These are phyloP conservation scores for Bambusicola thoracicus DNA, from an alignment of 2,113 vertebrate species.

Conservation along the genomic window DNA sequence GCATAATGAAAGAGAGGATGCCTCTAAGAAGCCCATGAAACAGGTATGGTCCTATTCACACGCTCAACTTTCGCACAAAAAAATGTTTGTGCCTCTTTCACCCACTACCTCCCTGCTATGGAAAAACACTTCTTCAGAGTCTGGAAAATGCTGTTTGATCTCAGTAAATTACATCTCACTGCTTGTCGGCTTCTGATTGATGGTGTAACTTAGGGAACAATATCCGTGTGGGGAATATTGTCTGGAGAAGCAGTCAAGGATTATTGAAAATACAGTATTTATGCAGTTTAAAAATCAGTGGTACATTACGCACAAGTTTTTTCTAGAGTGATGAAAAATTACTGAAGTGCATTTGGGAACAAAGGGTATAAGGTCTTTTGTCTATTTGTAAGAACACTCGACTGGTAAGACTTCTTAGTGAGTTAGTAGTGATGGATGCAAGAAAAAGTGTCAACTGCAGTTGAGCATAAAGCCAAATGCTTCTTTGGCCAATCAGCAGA, in stretches of 20 bases:
- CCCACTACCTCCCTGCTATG: slow-evolving; percentile 46
- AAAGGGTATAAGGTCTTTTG: slow-evolving; percentile 52
- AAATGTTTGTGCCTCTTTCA: slow-evolving; percentile 19
- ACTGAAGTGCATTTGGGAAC: slow-evolving; percentile 58
- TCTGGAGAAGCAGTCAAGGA: slow-evolving; percentile 68
- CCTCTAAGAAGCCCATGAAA: background rate
- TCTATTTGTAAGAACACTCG: slow-evolving; percentile 50
- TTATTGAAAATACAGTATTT: slow-evolving; percentile 73
- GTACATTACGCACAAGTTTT: slow-evolving; percentile 19
- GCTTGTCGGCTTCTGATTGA: slow-evolving; percentile 72
- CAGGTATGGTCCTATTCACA: background rate
- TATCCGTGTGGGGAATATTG: slow-evolving; percentile 69
- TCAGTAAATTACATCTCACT: slow-evolving; percentile 75
- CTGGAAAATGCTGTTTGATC: slow-evolving; percentile 66
- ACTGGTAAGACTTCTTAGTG: slow-evolving; percentile 57
- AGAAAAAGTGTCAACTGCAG: slow-evolving; percentile 47
- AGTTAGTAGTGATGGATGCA: slow-evolving; percentile 59
- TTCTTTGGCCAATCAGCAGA: background rate
- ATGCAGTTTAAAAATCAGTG: slow-evolving; percentile 70
- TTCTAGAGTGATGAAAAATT: slow-evolving; percentile 58
- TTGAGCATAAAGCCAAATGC: slow-evolving; percentile 51
- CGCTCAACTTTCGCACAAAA: slow-evolving; percentile 21
- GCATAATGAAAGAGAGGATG: background rate
- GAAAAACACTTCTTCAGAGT: slow-evolving; percentile 74
- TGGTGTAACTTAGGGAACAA: slow-evolving; percentile 76